Base-by-base conservation (phyloP, 1,140 invertebrate species). In the Eufriesea mexicana region DNA sequence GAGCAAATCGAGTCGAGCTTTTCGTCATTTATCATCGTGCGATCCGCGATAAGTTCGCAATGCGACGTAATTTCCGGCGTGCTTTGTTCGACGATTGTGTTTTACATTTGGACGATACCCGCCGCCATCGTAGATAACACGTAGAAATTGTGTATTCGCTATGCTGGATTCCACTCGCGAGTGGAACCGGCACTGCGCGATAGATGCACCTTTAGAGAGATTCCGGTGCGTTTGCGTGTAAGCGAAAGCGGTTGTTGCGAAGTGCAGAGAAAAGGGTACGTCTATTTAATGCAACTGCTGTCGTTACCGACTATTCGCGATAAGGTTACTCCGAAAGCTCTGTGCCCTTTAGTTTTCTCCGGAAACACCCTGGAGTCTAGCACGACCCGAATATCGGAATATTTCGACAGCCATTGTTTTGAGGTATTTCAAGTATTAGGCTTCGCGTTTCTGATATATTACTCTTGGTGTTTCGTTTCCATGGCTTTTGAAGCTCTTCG, bases 271-370 rank as follows among this genome's bases (percentile, higher is more conserved):
- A 61, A 61, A 18, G 23, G 42, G 66, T 68, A 57, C 49, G 66
- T 79, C 57, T 80, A 73, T 28, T 80, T 80, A 83, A 83, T 68
- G 55, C 54, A 59, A 70, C 42, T 47, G 61, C 51, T 66, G 55
- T 66, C 79, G 71, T 81, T 55, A 28, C 70, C 16, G 66, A 68
- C 54, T 73, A 54, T 49, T 73, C 78, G 54, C 51, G 80, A 61
- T 77, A 70, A 47, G 28, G 74, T 42, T 76, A 68, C 54, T 51
- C 23, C 23, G 47, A 77, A 61, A 70, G 54, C 74, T 45, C 51
- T 51, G 23, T 64, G 47, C 8, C 23, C 54, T 77, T 83, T 67
- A 59, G 62, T 82, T 82, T 77, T 77, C 64, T 59, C 42, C 23
- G 2, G 42, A 42, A 67, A 77, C 55, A 55, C 59, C 35, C 35